Conservation (phyloP, 2,888 invertebrate species). For the Drosophila pullipes region DNA sequence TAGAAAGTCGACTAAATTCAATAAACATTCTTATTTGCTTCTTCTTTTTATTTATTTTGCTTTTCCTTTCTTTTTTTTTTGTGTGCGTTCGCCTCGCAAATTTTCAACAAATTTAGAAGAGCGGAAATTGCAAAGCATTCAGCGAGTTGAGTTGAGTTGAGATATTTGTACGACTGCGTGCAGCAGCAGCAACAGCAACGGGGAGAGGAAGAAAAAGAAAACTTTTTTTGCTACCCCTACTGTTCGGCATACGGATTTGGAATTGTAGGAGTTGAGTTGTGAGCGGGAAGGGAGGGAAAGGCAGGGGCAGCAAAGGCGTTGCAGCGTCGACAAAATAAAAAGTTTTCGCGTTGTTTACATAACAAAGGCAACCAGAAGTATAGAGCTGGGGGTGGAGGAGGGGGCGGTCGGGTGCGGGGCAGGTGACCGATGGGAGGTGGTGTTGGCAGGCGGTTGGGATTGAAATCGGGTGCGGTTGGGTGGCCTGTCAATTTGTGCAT, state of each 20-base stretch:
- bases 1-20: slow-evolving; percentile 2
- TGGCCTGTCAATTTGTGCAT: slow-evolving; percentile 78
- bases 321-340: slow-evolving; percentile 69
- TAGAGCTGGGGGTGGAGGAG: neutral
- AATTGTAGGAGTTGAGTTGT: slow-evolving; percentile 2
- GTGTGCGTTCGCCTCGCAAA: slow-evolving; percentile 61
- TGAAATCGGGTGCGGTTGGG: slow-evolving; percentile 29
- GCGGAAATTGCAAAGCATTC: slow-evolving; percentile 81
- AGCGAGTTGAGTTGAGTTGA: slow-evolving; percentile 70
- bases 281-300: neutral
- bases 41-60: slow-evolving; percentile 17
- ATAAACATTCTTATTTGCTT: slow-evolving; percentile 12
- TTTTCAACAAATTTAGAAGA: slow-evolving; percentile 81
- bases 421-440: neutral
- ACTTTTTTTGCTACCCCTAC: slow-evolving; percentile 57
- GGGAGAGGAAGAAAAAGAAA: slow-evolving; percentile 33
- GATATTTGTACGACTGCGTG: slow-evolving; percentile 70
- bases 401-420: neutral
- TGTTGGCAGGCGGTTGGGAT: neutral
- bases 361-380: slow-evolving; percentile 65
- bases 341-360: slow-evolving; percentile 76
- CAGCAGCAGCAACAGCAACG: neutral
- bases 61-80: slow-evolving; percentile 19
- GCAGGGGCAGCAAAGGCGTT: slow-evolving; percentile 49
- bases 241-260: slow-evolving; percentile 51